phyloP scores from a whole-genome alignment of 2,888 invertebrate species.

The Oscheius sp. region DNA sequence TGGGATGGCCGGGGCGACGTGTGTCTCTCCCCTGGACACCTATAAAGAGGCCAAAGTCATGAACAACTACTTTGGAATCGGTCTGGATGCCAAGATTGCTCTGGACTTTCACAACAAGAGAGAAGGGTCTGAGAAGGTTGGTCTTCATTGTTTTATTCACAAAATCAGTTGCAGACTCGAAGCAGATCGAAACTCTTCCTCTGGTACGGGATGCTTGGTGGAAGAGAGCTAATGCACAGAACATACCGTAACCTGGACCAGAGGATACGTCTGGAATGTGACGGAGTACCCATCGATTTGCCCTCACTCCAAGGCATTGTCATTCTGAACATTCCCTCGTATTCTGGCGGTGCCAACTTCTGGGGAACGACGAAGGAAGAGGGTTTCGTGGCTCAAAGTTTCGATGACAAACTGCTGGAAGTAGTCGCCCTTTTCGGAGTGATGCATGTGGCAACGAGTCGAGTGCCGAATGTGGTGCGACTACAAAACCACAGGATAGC shows the following conservation, averaged over 20 bases:
- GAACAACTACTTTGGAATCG: conserved; percentile 99
- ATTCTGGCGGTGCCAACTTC: conserved; percentile 98
- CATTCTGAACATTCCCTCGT: conserved; percentile 94
- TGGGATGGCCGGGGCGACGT: conserved; percentile 88
- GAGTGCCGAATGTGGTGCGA: conserved; percentile 82
- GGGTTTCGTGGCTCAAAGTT: conserved; percentile 88
- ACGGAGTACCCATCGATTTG: conserved; percentile 92
- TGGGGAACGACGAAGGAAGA: conserved; percentile 81
- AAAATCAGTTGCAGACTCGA: conserved; percentile 42
- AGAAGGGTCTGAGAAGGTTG: conserved; percentile 89
- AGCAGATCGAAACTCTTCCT: conserved; percentile 92
- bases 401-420: conserved; percentile 94
- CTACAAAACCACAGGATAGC: conserved; percentile 85
- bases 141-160: not conserved
- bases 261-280: conserved; percentile 88
- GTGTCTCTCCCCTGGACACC: conserved; percentile 79
- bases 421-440: conserved; percentile 96
- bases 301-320: conserved; percentile 94
- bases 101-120: conserved; percentile 95
- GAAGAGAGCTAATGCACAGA: conserved; percentile 80
- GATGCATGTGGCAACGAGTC: conserved; percentile 95
- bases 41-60: conserved; percentile 91
- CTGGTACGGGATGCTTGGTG: conserved; percentile 83
- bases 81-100: conserved; percentile 96
- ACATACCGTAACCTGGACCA: conserved; percentile 96